Conservation (phyloP, 2,797 vertebrate species). For the Erethizon dorsatum region DNA sequence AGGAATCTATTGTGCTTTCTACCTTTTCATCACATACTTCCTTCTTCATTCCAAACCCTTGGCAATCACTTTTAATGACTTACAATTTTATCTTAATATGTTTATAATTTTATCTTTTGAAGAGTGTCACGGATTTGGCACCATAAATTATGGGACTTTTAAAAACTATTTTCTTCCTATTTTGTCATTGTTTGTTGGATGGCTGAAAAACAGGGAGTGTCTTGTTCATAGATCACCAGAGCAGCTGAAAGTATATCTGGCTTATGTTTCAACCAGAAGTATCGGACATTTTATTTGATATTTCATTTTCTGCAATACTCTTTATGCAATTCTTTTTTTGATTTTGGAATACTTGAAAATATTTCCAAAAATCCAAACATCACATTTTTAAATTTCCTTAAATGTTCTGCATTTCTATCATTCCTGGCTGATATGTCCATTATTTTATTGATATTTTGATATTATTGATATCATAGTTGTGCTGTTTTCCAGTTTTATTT, state of each 20-base stretch:
- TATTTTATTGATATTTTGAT: not conserved
- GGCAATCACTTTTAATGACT: too few species aligned
- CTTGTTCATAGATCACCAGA: not conserved
- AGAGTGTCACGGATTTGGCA: not conserved
- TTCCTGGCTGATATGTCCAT: not conserved
- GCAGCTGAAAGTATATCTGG: not conserved
- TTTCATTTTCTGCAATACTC: not conserved
- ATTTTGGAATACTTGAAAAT: not conserved
- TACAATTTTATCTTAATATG: not conserved
- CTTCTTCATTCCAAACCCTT: not conserved
- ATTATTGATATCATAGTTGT: too few species aligned
- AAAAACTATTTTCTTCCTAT: not conserved
- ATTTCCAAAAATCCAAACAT: not conserved
- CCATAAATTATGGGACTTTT: not conserved
- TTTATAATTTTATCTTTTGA: not conserved
- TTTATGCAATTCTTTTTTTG: not conserved
- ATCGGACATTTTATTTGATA: not conserved
- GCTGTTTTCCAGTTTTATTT: not conserved
- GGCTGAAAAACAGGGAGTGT: fast-evolving
- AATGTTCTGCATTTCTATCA: not conserved
- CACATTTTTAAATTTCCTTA: not conserved
- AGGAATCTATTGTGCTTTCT: not conserved
- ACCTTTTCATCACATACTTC: not conserved
- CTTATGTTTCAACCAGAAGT: not conserved
- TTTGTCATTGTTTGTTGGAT: not conserved